phyloP scores from a whole-genome alignment of 2,888 invertebrate species.

The Xiphydria camelus region DNA sequence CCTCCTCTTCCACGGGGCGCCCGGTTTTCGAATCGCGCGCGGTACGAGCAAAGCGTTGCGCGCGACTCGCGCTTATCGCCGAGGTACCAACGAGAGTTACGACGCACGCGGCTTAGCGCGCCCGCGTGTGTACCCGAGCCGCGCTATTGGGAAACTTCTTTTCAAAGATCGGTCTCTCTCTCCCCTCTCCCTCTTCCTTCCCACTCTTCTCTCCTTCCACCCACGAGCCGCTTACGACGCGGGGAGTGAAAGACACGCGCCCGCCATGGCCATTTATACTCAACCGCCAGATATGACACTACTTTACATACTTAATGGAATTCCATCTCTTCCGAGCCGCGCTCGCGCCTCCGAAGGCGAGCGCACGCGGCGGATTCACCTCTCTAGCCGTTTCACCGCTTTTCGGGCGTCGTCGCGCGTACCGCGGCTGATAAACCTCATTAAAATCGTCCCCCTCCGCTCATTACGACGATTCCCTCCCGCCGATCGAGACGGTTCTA shows the following conservation, averaged over 20 bases:
- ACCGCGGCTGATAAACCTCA: neutral
- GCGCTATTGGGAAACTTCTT: constrained; percentile 40
- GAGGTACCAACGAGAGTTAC: neutral
- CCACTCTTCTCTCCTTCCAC: constrained; percentile 27
- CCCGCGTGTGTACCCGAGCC: constrained; percentile 20
- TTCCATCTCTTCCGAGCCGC: no score
- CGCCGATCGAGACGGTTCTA: neutral
- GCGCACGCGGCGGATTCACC: constrained; percentile 9
- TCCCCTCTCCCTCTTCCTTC: constrained; percentile 10
- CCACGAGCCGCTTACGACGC: constrained; percentile 38
- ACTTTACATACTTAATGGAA: constrained; percentile 41
- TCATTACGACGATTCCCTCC: neutral
- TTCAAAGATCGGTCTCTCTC: constrained; percentile 20
- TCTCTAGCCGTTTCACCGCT: no score
- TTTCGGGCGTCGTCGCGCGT: no score
- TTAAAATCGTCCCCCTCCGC: neutral
- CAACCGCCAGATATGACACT: constrained; percentile 25
- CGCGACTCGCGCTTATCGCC: no score
- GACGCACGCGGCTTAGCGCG: constrained; percentile 8
- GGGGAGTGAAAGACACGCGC: constrained; percentile 35
- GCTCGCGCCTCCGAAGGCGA: constrained; percentile 13
- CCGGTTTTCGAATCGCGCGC: no score
- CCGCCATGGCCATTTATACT: constrained; percentile 22
- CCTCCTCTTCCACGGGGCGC: no score
- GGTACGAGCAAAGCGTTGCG: no score